These are phyloP conservation scores for Aspiorhynchus laticeps DNA, from an alignment of 2,113 vertebrate species.

Conservation along the genomic window DNA sequence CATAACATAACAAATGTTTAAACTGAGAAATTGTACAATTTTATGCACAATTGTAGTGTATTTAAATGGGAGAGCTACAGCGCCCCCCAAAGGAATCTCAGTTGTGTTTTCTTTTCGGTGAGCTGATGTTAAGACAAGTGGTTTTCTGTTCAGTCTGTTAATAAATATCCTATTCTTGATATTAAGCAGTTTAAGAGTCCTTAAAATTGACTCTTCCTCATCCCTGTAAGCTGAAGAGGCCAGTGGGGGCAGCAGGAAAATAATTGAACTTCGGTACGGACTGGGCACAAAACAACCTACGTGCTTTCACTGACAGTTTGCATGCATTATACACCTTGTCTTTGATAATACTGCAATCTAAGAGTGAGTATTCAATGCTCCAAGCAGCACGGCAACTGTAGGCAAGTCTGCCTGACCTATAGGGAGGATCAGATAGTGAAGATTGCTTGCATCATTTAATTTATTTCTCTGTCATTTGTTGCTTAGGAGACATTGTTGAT, in stretches of 20 bases:
- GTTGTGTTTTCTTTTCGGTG: too few species aligned
- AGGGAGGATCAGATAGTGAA: conserved; percentile 15
- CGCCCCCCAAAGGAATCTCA: too few species aligned
- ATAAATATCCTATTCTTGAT: too few species aligned
- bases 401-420: not conserved
- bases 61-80: too few species aligned
- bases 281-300: not conserved
- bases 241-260: not conserved
- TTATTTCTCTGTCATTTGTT: conserved; percentile 21
- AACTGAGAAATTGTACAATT: too few species aligned
- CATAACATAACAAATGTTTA: too few species aligned
- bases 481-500: conserved; percentile 29
- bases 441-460: conserved; percentile 45
- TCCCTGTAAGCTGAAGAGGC: too few species aligned
- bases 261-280: not conserved
- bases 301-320: not conserved
- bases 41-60: too few species aligned
- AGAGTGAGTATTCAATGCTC: conserved; percentile 6
- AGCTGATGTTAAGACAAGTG: too few species aligned
- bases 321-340: conserved; percentile 10
- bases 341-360: conserved; percentile 24
- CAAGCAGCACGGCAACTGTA: not conserved
- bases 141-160: too few species aligned
- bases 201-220: too few species aligned
- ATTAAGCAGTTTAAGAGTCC: too few species aligned